phyloP scores from a whole-genome alignment of 2,888 invertebrate genomes.

The Thymelicus acteon region DNA sequence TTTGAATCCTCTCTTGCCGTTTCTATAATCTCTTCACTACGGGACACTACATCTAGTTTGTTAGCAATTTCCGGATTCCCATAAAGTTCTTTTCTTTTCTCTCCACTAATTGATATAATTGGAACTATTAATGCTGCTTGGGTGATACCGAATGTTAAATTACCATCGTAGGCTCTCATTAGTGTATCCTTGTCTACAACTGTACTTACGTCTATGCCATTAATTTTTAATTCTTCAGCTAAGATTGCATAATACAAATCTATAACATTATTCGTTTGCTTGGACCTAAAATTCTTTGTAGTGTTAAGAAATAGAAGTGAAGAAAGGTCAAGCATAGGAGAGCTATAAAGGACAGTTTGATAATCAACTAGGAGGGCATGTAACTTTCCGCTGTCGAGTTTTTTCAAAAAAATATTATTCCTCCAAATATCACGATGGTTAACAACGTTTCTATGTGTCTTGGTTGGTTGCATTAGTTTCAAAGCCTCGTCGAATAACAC shows the following conservation, averaged over 20 bases:
- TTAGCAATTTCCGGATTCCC: slow-evolving; percentile 53
- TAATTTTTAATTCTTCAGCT: slow-evolving; percentile 64
- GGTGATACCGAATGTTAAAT: slow-evolving; percentile 65
- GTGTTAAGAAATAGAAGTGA: slow-evolving; percentile 84
- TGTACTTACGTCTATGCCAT: slow-evolving; percentile 53
- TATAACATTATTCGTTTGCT: slow-evolving; percentile 73
- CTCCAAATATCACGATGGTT: slow-evolving; percentile 87
- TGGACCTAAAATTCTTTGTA: slow-evolving; percentile 65
- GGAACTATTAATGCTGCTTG: slow-evolving; percentile 72
- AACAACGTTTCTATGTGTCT: slow-evolving; percentile 76
- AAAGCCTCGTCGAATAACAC: slow-evolving; percentile 57
- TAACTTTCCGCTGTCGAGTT: slow-evolving; percentile 56
- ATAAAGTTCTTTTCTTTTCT: slow-evolving; percentile 59
- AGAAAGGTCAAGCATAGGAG: slow-evolving; percentile 87
- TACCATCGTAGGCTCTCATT: slow-evolving; percentile 58
- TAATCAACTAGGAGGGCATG: slow-evolving; percentile 87
- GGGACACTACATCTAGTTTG: slow-evolving; percentile 58
- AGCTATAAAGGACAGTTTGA: slow-evolving; percentile 87
- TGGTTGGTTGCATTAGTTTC: slow-evolving; percentile 67
- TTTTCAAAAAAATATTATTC: slow-evolving; percentile 85
- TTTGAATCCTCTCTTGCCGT: slow-evolving; percentile 55
- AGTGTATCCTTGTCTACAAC: slow-evolving; percentile 55
- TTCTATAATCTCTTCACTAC: slow-evolving; percentile 65
- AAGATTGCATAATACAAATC: slow-evolving; percentile 82
- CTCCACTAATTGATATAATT: slow-evolving; percentile 56